Base-by-base conservation (phyloP, 2,113 vertebrate species). In the Tichodroma muraria region DNA sequence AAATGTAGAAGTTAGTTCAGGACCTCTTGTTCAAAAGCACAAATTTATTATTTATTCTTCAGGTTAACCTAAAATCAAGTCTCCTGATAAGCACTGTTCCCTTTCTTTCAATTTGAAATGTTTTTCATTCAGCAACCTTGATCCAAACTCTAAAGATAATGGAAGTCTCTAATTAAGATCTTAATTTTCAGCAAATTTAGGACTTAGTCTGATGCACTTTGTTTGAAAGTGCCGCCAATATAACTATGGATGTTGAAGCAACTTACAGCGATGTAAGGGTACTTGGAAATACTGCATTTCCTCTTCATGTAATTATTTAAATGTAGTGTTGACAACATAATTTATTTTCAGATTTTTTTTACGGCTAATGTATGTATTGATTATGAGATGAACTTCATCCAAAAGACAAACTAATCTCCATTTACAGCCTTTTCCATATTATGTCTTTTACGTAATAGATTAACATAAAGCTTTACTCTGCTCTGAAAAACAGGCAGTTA, bases 291-390 rank as follows among this genome's bases (percentile, higher is more conserved):
- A 91, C 60, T 84, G 60, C 40, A 93, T 68, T 90, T 64, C 53
- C 79, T 89, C 82, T 88, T 93, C 60, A 50, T 38, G 22, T 83
- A 91, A 93, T 93, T 93, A 83, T 91, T 88, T 57, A 85, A 93
- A 91, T 22, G 37, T 70, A 83, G 35, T 78, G 24, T 78, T 94
- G 79, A 80, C 60, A 75, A 64, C 52, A 24, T 56, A 78, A 20
- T 66, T 94, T 90, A 75, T 86, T 91, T 78, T 94, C 40, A 53
- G 54, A 68, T 63, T 88, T 63, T 83, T 85, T 95, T 73, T 70
- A 52, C 52, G 69, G 54, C 35, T 73, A 78, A 70, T 37, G 6
- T 44, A 31, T 66, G 11, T 85, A 90, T 85, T 3, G 20, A 73
- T 80, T 90, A 75, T 30, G 40, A 83, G 54, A 59, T 56, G 38